These are phyloP conservation scores for Lota lota DNA, from an alignment of 2,113 vertebrate genomes.

Conservation along the genomic window DNA sequence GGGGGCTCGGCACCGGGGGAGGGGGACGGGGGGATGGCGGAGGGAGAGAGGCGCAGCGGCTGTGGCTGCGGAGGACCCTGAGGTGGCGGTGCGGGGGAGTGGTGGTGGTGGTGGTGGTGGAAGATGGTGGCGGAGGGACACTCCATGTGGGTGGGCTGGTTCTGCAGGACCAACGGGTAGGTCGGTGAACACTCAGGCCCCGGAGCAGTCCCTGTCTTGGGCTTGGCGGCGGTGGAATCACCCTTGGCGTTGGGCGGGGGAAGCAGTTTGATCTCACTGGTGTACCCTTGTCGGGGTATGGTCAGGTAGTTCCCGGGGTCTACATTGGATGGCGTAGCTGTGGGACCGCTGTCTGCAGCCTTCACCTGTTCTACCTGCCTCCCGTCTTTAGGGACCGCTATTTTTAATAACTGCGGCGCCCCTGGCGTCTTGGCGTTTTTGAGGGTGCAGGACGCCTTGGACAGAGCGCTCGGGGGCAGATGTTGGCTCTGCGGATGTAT, in stretches of 20 bases:
- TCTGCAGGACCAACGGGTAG: slow-evolving; percentile 59
- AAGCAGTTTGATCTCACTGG: slow-evolving; percentile 44
- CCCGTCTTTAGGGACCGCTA: slow-evolving; percentile 46
- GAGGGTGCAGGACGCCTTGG: slow-evolving; percentile 31
- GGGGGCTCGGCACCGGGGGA: slow-evolving; percentile 48
- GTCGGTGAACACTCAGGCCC: slow-evolving; percentile 37
- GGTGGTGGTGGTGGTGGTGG: slow-evolving; percentile 67
- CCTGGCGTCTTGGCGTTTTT: slow-evolving; percentile 42
- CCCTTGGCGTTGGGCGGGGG: slow-evolving; percentile 13
- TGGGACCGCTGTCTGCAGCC: slow-evolving; percentile 17
- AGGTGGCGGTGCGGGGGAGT: slow-evolving; percentile 49
- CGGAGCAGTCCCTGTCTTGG: slow-evolving; percentile 39
- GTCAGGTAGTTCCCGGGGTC: slow-evolving; percentile 87
- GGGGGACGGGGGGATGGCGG: slow-evolving; percentile 52
- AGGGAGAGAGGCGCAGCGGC: slow-evolving; percentile 77
- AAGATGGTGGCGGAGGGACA: slow-evolving; percentile 66
- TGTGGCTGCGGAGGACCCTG: slow-evolving; percentile 54
- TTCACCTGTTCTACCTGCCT: slow-evolving; percentile 46
- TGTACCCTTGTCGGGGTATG: slow-evolving; percentile 74
- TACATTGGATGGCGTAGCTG: slow-evolving; percentile 30
- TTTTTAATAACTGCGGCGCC: slow-evolving; percentile 63
- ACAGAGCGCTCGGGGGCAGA: slow-evolving; percentile 29
- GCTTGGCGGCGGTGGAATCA: slow-evolving; percentile 21
- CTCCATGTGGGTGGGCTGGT: slow-evolving; percentile 52
- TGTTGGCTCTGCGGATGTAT: slow-evolving; percentile 32